Base-by-base conservation (phyloP, 2,113 vertebrate genomes). In the Cairina moschata region DNA sequence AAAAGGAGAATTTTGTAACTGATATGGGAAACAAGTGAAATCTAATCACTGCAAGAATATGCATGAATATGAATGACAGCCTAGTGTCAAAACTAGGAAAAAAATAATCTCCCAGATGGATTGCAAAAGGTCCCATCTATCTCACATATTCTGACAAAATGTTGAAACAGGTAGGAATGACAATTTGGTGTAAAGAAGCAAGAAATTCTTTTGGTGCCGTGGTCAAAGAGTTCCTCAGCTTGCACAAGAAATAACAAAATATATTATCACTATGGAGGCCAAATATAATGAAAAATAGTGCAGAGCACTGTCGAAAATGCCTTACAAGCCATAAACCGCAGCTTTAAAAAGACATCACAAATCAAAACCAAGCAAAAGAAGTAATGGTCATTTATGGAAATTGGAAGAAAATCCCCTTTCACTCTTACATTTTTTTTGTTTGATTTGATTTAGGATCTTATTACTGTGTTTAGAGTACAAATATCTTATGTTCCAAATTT, bases 121-220 rank as follows among this genome's bases (percentile, higher is more conserved):
- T 48, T 13, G 42, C 4, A 84, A 71, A 54, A 66, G 18, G 21
- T 31, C 22, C n/a, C 2, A 66, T 34, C 31, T 40, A 4, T 32
- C 60, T 78, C 2, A 0, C 1, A 10, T 4, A 8, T 58, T 63
- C 22, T 67, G 23, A 34, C 0, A 69, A 73, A 66, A 8, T 54
- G 16, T 8, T 58, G 6, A 58, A 75, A 71, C 2, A 0, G 4
- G 3, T 38, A 48, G 15, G 52, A 78, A 78, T 44, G 13, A 46
- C 22, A 82, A 2, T 9, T 72, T n/a, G 63, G 55, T 36, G 13
- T 42, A 58, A 71, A 62, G 29, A 76, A 84, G 18, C 8, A 75
- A 69, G 22, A 48, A 15, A 66, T 67, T 62, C 40, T 4, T 74
- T 84, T 32, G 28, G 6, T 67, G 6, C 25, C 71, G 26, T 5